phyloP scores from a whole-genome alignment of 2,797 vertebrate genomes.

The Sebastolobus alascanus region DNA sequence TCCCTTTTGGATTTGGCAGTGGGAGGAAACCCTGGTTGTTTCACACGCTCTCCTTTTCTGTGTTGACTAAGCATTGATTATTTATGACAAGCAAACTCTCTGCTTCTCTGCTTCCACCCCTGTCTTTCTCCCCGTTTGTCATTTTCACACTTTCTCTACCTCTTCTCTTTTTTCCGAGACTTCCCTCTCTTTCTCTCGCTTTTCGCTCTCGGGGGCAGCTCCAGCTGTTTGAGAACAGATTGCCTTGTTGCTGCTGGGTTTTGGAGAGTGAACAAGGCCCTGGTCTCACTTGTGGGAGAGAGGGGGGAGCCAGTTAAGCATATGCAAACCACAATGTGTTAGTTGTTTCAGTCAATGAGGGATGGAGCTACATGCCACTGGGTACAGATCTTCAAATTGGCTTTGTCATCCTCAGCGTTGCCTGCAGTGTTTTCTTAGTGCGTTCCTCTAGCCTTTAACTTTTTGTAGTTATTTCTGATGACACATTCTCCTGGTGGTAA shows the following conservation, averaged over 20 bases:
- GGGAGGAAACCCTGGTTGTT: slow-evolving; percentile 60
- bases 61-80: slow-evolving; percentile 76
- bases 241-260: slow-evolving; percentile 66
- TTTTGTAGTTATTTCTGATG: slow-evolving; percentile 62
- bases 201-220: slow-evolving; percentile 55
- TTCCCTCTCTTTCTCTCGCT: not conserved
- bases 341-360: slow-evolving; percentile 43
- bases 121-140: slow-evolving; percentile 37
- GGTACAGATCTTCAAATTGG: slow-evolving; percentile 51
- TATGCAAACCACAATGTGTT: slow-evolving; percentile 53
- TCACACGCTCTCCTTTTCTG: slow-evolving; percentile 65
- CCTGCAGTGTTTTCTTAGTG: slow-evolving; percentile 41
- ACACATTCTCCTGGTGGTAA: slow-evolving; percentile 41
- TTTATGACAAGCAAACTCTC: slow-evolving; percentile 69
- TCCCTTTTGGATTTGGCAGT: slow-evolving; percentile 59
- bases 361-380: slow-evolving; percentile 44
- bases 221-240: slow-evolving; percentile 76
- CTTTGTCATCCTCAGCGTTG: slow-evolving; percentile 41
- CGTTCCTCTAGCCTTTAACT: slow-evolving; percentile 32
- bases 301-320: slow-evolving; percentile 58
- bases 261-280: slow-evolving; percentile 63
- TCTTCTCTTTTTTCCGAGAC: slow-evolving; percentile 14
- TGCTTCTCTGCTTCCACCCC: slow-evolving; percentile 36
- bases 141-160: slow-evolving; percentile 47
- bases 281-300: slow-evolving; percentile 68